Conservation (phyloP, 2,113 vertebrate genomes). For the Chiloscyllium plagiosum region DNA sequence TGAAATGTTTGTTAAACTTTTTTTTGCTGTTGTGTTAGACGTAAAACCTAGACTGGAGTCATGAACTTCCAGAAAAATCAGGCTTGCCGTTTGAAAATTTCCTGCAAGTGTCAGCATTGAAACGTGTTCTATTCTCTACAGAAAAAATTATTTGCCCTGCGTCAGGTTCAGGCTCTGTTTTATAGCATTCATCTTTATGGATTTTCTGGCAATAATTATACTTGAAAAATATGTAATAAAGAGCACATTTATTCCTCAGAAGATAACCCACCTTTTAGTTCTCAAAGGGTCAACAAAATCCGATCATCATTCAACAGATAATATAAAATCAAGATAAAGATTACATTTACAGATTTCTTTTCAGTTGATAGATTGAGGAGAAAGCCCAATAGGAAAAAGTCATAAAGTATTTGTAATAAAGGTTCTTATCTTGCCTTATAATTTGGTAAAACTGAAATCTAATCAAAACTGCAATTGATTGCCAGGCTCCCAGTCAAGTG, state of each 20-base stretch:
- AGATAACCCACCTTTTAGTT: not conserved
- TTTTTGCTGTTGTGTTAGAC: not conserved
- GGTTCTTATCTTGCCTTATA: not conserved
- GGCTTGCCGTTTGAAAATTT: not conserved
- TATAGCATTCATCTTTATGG: not conserved
- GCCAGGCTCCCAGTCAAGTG: not conserved
- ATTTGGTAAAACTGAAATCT: constrained; percentile 17
- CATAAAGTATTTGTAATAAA: constrained; percentile 17
- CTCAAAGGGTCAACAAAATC: constrained; percentile 23
- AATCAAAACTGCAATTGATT: not conserved
- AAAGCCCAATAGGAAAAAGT: constrained; percentile 8
- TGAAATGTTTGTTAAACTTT: not conserved
- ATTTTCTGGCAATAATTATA: not conserved
- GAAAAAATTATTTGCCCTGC: not conserved
- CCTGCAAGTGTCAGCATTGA: not conserved
- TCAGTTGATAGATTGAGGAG: not conserved
- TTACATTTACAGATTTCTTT: not conserved
- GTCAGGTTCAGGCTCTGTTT: not conserved
- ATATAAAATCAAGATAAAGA: constrained; percentile 24
- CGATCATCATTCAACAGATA: not conserved
- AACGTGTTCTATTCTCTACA: not conserved
- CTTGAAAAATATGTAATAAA: constrained; percentile 1
- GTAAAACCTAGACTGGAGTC: not conserved
- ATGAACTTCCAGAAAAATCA: not conserved
- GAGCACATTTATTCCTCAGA: not conserved